Evolutionary conservation across 53 echinoderm and acorn worm species (phyloP).

Genomic region (Patiria pectinifera): DNA sequence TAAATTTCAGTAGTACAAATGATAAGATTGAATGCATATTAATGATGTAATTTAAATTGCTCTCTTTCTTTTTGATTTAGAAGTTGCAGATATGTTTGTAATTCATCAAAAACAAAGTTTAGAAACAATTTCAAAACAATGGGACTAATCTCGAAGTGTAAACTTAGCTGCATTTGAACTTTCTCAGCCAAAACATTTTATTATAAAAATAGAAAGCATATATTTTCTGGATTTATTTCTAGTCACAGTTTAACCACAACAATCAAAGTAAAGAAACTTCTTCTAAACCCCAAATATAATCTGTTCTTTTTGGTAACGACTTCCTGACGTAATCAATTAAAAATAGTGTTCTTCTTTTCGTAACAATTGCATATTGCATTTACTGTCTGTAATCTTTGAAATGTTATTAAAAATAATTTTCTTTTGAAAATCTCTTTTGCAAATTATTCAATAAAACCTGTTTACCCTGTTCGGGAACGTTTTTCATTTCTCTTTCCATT

Average conservation of each 20-base stretch:
- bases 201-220: slow-evolving; percentile 19
- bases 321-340: slow-evolving; percentile 26
- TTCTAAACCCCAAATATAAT: slow-evolving; percentile 22
- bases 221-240: neutral
- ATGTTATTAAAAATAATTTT: neutral
- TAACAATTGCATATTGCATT: slow-evolving; percentile 17
- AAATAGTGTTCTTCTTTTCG: slow-evolving; percentile 11
- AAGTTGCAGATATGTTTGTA: neutral
- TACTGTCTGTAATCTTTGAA: slow-evolving; percentile 14
- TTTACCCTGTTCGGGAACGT: slow-evolving; percentile 14
- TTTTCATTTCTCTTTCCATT: neutral
- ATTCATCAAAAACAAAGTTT: neutral
- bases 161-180: neutral
- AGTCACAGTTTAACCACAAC: neutral
- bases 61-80: neutral
- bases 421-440: neutral
- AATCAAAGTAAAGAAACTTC: neutral
- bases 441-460: neutral
- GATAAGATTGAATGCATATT: neutral
- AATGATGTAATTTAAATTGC: neutral
- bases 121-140: neutral
- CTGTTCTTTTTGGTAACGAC: neutral
- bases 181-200: neutral
- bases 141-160: neutral
- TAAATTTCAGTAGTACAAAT: neutral